Evolutionary conservation across 2,113 vertebrate genomes (phyloP).

Genomic region (Brachyistius frenatus): DNA sequence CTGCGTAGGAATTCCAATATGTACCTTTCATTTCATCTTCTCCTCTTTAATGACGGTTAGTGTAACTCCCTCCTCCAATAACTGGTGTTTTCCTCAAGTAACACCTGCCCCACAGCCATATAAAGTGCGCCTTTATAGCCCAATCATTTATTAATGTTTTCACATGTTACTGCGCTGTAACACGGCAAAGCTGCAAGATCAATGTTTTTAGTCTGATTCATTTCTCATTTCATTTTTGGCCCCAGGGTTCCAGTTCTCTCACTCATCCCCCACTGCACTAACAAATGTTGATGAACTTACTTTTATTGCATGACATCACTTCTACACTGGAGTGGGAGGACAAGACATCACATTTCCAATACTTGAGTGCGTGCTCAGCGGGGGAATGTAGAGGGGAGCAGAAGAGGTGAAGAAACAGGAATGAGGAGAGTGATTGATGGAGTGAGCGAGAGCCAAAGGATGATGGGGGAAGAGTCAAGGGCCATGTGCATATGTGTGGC

Average conservation of each 20-base stretch:
- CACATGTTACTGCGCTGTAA: constrained; percentile 40
- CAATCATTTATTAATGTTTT: constrained; percentile 50
- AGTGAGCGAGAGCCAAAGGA: constrained; percentile 67
- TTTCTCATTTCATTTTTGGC: constrained; percentile 61
- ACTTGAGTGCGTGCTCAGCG: constrained; percentile 38
- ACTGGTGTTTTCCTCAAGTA: constrained; percentile 43
- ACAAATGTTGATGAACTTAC: constrained; percentile 68
- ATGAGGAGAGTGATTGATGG: constrained; percentile 68
- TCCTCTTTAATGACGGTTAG: constrained; percentile 58
- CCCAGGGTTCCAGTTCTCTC: constrained; percentile 42
- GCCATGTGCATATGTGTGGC: constrained; percentile 52
- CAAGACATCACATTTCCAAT: constrained; percentile 63
- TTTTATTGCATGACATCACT: constrained; percentile 71
- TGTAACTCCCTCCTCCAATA: constrained; percentile 37
- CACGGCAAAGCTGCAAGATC: constrained; percentile 52
- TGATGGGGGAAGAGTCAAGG: constrained; percentile 64
- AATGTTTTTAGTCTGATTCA: constrained; percentile 69
- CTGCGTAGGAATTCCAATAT: constrained; percentile 66
- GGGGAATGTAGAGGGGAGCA: constrained; percentile 37
- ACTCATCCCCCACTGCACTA: constrained; percentile 35
- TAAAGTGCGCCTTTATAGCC: constrained; percentile 38
- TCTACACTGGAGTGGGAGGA: constrained; percentile 51
- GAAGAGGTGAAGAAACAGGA: constrained; percentile 62
- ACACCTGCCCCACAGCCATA: constrained; percentile 32
- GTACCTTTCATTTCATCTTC: constrained; percentile 66